These are phyloP conservation scores for Meta bourneti DNA, from an alignment of 2,888 invertebrate species.

Conservation along the genomic window DNA sequence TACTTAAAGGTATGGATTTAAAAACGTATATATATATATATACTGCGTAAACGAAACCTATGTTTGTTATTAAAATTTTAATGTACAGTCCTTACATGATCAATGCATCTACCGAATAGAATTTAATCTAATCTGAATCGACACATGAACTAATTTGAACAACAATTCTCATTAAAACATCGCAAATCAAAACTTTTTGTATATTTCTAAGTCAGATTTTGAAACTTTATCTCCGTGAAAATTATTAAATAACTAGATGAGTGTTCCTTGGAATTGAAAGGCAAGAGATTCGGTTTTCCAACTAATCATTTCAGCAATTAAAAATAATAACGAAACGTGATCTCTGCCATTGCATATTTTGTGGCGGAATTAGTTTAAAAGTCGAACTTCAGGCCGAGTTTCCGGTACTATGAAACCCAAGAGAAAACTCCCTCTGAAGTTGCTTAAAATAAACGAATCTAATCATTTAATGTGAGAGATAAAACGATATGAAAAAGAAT, in stretches of 20 bases:
- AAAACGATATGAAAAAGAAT: conserved; percentile 27
- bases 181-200: neutral
- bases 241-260: neutral
- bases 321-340: neutral
- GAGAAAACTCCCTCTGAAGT: neutral
- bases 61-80: no score
- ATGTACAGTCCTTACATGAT: no score
- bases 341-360: neutral
- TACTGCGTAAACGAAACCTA: no score
- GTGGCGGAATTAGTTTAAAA: neutral
- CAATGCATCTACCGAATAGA: no score
- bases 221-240: neutral
- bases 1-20: no score
- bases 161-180: no score
- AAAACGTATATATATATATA: no score
- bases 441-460: conserved; percentile 42
- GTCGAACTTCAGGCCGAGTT: neutral
- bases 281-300: neutral
- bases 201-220: neutral
- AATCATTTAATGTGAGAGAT: conserved; percentile 4
- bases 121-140: no score
- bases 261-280: neutral
- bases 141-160: no score
- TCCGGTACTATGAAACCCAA: neutral
- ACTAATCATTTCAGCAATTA: neutral